Evolutionary conservation across 2,797 vertebrate species (phyloP).

Genomic region (Rhinatrema bivittatum): DNA sequence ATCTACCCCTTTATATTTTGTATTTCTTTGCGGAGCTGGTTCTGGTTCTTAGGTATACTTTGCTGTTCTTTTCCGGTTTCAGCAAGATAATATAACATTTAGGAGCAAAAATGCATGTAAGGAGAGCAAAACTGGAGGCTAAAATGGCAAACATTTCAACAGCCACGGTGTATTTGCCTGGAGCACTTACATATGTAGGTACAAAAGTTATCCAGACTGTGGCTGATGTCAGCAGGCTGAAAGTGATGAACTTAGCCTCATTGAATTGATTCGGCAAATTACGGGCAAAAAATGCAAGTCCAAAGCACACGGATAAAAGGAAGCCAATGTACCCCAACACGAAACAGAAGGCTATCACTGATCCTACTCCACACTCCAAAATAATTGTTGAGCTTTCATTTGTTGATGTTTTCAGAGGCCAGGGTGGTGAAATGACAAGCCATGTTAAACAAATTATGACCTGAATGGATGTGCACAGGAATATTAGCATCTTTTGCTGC

Average conservation of each 20-base stretch:
- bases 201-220: slow-evolving; percentile 63
- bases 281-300: slow-evolving; percentile 51
- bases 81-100: no score
- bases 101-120: no score
- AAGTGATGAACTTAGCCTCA: slow-evolving; percentile 60
- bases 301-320: slow-evolving; percentile 52
- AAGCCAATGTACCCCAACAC: slow-evolving; percentile 58
- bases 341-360: slow-evolving; percentile 52
- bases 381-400: slow-evolving; percentile 42
- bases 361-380: slow-evolving; percentile 50
- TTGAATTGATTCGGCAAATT: slow-evolving; percentile 61
- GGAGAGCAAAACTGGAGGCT: no score
- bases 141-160: no score
- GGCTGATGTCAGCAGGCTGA: slow-evolving; percentile 64
- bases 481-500: slow-evolving; percentile 48
- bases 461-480: slow-evolving; percentile 49
- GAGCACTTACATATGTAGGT: slow-evolving; percentile 56
- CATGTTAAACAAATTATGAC: slow-evolving; percentile 49
- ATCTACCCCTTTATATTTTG: no score
- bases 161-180: no score
- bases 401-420: slow-evolving; percentile 38
- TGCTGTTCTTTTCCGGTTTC: no score
- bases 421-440: slow-evolving; percentile 46
- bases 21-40: no score
- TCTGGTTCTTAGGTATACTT: no score